Conservation (phyloP, 2,888 invertebrate species). For the Andrena camellia region DNA sequence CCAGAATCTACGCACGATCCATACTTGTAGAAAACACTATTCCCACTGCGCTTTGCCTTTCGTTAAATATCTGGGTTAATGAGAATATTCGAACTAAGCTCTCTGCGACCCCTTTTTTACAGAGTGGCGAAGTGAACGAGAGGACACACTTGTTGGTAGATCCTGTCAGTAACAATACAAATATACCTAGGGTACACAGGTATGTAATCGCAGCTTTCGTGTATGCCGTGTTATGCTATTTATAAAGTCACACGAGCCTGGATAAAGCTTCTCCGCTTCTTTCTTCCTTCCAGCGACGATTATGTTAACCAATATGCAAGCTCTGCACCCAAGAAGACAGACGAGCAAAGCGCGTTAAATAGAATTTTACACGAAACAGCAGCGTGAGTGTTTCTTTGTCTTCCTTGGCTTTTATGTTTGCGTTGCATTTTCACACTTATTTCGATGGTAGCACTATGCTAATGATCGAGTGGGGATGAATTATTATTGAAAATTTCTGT, state of each 20-base stretch:
- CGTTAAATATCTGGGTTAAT: not conserved
- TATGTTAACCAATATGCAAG: constrained; percentile 88
- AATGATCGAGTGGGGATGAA: not conserved
- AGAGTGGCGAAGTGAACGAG: constrained; percentile 89
- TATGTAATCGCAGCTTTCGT: constrained; percentile 69
- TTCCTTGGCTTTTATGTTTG: constrained; percentile 56
- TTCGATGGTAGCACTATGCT: constrained; percentile 9
- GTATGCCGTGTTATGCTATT: not conserved
- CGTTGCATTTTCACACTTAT: constrained; percentile 33
- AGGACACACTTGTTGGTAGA: constrained; percentile 92
- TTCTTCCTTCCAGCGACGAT: constrained; percentile 87
- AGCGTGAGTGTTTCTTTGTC: constrained; percentile 88
- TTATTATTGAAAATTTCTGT: constrained; percentile 48
- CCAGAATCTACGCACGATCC: not conserved
- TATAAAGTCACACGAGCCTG: not conserved
- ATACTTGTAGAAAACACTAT: not conserved
- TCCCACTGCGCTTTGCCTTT: not conserved
- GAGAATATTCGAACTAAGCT: not conserved
- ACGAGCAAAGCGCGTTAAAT: constrained; percentile 96
- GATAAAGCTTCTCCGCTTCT: constrained; percentile 33
- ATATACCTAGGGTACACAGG: constrained; percentile 90
- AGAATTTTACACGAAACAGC: constrained; percentile 96
- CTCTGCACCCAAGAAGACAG: constrained; percentile 91
- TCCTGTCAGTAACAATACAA: constrained; percentile 91
- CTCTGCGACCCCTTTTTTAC: constrained; percentile 63